Percentiles rank a stretch among this genome's conserved stretches.
Conservation (phyloP, 30 jellyfish, hydroid and myxozoan genomes). For the Pelagia noctiluca region DNA sequence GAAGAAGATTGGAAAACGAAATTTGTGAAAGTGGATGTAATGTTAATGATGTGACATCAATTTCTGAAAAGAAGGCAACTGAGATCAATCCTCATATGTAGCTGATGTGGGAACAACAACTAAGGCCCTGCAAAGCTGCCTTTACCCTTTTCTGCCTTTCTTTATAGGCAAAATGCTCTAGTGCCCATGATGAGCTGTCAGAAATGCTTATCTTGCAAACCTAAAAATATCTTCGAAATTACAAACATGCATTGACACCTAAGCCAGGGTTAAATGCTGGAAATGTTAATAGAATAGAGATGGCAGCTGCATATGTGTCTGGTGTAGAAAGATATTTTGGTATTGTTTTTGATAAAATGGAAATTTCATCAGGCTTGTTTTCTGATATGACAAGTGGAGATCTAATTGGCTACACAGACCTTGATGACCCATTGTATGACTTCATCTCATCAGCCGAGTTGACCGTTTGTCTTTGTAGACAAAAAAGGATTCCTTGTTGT, state of each 20-base stretch:
- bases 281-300: conserved; percentile 18
- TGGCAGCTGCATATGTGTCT: conserved; percentile 7
- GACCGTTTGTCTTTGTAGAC: not conserved
- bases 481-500: not conserved
- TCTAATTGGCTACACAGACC: too few relatives aligned
- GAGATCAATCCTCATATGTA: not conserved
- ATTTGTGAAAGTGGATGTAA: not conserved
- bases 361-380: conserved; percentile 25
- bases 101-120: not conserved
- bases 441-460: too few relatives aligned
- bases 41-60: not conserved
- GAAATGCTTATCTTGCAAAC: conserved; percentile 46
- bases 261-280: conserved; percentile 40
- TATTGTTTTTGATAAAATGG: conserved; percentile 51
- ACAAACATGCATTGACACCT: conserved; percentile 50
- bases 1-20: not conserved
- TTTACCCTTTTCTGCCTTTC: too few relatives aligned
- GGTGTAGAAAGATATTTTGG: conserved; percentile 46
- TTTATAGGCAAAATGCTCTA: conserved; percentile 37
- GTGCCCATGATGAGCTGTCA: conserved; percentile 47
- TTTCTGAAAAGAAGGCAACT: not conserved
- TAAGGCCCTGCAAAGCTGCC: not conserved
- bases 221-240: conserved; percentile 31
- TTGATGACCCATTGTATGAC: too few relatives aligned
- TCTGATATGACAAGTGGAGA: conserved; percentile 36